These are phyloP conservation scores for Lordiphosa collinella DNA, from an alignment of 1,140 invertebrate species.

Conservation along the genomic window DNA sequence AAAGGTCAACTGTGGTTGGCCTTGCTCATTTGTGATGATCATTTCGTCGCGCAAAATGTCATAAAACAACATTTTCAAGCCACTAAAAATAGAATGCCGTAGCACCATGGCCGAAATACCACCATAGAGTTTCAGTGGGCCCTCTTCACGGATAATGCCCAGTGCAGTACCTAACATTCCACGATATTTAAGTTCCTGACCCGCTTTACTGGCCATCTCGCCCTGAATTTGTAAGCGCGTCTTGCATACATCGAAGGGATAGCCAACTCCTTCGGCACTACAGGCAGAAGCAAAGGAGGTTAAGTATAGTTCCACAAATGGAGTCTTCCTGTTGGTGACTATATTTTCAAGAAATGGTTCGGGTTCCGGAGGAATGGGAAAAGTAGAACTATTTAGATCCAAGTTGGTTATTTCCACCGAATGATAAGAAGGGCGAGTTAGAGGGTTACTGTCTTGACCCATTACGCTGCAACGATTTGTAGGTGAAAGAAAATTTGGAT, in stretches of 20 bases:
- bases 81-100: constrained; percentile 22
- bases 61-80: constrained; percentile 24
- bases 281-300: constrained; percentile 15
- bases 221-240: constrained; percentile 34
- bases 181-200: not conserved
- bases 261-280: constrained; percentile 12
- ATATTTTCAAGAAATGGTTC: not conserved
- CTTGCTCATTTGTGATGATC: constrained; percentile 3
- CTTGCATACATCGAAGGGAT: constrained; percentile 35
- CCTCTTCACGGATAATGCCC: constrained; percentile 24
- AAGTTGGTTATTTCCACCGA: not conserved
- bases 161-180: constrained; percentile 14
- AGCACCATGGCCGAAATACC: constrained; percentile 34
- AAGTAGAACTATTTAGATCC: too few relatives aligned
- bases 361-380: not conserved
- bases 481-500: too few relatives aligned
- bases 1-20: constrained; percentile 10
- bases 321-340: constrained; percentile 3
- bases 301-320: constrained; percentile 21
- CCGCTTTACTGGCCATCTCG: constrained; percentile 7
- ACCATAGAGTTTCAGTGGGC: constrained; percentile 12
- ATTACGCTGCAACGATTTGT: not conserved
- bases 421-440: not conserved
- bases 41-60: constrained; percentile 16
- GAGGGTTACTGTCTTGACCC: not conserved